Evolutionary conservation across 2,113 vertebrate genomes (phyloP).

Genomic region (Colinus virginianus): DNA sequence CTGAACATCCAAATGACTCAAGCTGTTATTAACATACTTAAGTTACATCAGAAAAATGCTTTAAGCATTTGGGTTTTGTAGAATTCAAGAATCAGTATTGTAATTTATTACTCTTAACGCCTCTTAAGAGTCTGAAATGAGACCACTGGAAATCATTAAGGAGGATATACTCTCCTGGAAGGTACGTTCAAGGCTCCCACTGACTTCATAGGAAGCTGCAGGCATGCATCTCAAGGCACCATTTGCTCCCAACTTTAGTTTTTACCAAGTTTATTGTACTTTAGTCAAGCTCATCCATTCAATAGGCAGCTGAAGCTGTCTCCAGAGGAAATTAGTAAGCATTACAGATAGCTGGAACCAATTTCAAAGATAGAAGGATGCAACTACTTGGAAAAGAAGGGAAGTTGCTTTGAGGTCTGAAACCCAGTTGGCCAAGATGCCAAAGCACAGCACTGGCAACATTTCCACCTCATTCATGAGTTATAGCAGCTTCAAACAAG

Average conservation of each 20-base stretch:
- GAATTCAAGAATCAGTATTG: not conserved
- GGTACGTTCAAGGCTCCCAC: slow-evolving; percentile 9
- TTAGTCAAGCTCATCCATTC: slow-evolving; percentile 61
- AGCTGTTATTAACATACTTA: not conserved
- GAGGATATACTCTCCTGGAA: slow-evolving; percentile 9
- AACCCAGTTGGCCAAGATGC: not conserved
- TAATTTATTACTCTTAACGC: slow-evolving; percentile 7
- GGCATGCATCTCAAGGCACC: slow-evolving; percentile 48
- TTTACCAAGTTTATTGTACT: slow-evolving; percentile 38
- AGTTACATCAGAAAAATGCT: slow-evolving; percentile 28
- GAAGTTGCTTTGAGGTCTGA: not conserved
- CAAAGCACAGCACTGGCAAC: not conserved
- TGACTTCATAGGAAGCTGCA: slow-evolving; percentile 24
- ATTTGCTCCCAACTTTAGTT: slow-evolving; percentile 56
- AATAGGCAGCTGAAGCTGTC: slow-evolving; percentile 65
- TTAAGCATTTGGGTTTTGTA: not conserved
- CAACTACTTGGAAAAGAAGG: not conserved
- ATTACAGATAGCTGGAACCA: slow-evolving; percentile 39
- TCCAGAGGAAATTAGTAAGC: slow-evolving; percentile 48
- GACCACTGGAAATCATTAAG: slow-evolving; percentile 24
- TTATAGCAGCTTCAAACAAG: not conserved
- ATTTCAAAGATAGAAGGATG: slow-evolving; percentile 41
- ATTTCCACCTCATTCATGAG: not conserved
- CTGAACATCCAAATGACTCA: not conserved
- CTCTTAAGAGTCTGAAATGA: slow-evolving; percentile 16